Evolutionary conservation across 2,113 vertebrate species (phyloP).

Genomic region (Labeo rohita): DNA sequence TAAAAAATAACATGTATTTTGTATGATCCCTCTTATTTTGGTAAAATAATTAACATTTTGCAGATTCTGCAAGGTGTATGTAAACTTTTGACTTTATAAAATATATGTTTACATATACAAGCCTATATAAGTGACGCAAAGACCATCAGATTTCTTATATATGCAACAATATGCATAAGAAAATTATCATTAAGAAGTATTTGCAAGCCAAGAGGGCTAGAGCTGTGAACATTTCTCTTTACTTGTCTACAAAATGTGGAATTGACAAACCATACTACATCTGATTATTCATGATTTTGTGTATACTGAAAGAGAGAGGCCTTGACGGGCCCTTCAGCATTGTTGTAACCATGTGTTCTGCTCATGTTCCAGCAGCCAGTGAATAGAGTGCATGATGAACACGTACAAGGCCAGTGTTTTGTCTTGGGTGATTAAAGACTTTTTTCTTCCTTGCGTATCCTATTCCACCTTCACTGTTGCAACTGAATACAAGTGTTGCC

Average conservation of each 20-base stretch:
- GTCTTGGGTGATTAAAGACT: slow-evolving; percentile 26
- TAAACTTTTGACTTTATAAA: too few relatives aligned
- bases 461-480: slow-evolving; percentile 9
- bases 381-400: slow-evolving; percentile 16
- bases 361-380: slow-evolving; percentile 26
- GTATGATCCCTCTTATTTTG: too few relatives aligned
- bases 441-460: not conserved
- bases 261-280: not conserved
- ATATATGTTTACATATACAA: too few relatives aligned
- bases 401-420: slow-evolving; percentile 18
- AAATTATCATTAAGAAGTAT: not conserved
- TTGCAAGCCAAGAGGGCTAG: not conserved
- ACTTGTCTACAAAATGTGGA: not conserved
- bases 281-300: not conserved
- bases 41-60: too few relatives aligned
- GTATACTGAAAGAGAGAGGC: slow-evolving; percentile 3
- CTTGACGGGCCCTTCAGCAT: not conserved
- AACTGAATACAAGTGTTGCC: not conserved
- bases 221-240: not conserved
- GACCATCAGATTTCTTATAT: not conserved
- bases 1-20: too few relatives aligned
- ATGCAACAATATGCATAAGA: not conserved
- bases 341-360: not conserved
- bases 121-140: not conserved
- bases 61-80: too few relatives aligned